Percentiles rank a stretch among this genome's conserved stretches.
Conservation (phyloP, 2,113 vertebrate genomes). For the Eleginops maclovinus region DNA sequence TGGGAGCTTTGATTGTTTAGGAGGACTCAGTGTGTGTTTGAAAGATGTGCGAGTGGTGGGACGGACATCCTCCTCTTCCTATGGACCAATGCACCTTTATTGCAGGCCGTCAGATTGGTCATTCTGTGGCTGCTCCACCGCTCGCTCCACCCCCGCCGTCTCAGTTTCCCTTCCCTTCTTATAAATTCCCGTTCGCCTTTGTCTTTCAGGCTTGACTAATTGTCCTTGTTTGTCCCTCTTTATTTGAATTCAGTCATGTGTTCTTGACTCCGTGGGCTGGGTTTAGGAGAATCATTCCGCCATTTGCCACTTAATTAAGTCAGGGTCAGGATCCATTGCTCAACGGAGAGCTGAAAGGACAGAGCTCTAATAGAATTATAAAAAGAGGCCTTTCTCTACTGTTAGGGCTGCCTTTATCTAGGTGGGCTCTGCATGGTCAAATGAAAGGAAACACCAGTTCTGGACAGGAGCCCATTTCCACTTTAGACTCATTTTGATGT, state of each 20-base stretch:
- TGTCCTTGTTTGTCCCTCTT: conserved; percentile 87
- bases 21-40: conserved; percentile 70
- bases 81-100: conserved; percentile 73
- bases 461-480: conserved; percentile 65
- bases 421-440: conserved; percentile 56
- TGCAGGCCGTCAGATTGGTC: conserved; percentile 71
- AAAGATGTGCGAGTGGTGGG: conserved; percentile 72
- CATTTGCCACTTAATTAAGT: conserved; percentile 86
- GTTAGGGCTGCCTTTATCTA: conserved; percentile 70
- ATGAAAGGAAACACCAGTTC: conserved; percentile 74
- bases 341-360: conserved; percentile 70
- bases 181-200: conserved; percentile 82
- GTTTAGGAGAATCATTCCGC: conserved; percentile 85
- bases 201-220: conserved; percentile 87
- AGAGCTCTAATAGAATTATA: conserved; percentile 79
- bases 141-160: conserved; percentile 72
- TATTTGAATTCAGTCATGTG: conserved; percentile 86
- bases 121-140: conserved; percentile 56
- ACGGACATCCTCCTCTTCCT: conserved; percentile 75
- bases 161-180: conserved; percentile 68
- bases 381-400: conserved; percentile 74
- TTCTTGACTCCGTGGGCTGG: conserved; percentile 83
- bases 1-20: conserved; percentile 76
- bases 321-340: conserved; percentile 83
- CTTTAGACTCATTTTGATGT: conserved; percentile 59